Evolutionary conservation across 2,113 vertebrate genomes (phyloP).

Genomic region (Colinus virginianus): DNA sequence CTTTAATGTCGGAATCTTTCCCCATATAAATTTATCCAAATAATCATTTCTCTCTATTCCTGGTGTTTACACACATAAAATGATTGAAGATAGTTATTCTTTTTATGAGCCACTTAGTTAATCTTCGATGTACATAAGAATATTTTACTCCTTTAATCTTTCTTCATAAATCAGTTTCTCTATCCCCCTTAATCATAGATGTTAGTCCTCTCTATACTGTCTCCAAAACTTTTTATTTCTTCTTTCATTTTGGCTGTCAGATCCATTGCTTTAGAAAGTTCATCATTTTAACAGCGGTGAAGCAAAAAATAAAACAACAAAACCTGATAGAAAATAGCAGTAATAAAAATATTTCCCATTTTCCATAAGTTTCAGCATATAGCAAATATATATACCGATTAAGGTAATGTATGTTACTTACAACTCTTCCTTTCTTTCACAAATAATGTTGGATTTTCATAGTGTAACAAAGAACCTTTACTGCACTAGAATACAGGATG

Average conservation of each 20-base stretch:
- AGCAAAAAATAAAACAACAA: not conserved
- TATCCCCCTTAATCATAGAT: not conserved
- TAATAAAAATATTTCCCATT: not conserved
- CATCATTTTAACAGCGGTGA: not conserved
- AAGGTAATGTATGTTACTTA: not conserved
- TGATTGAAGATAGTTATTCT: not conserved
- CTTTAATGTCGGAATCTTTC: not conserved
- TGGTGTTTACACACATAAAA: not conserved
- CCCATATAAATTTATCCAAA: not conserved
- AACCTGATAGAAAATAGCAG: not conserved
- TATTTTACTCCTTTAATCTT: constrained; percentile 20
- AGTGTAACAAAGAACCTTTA: not conserved
- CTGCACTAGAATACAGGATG: not conserved
- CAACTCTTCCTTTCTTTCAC: not conserved
- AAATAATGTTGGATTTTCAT: not conserved
- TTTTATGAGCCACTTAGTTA: not conserved
- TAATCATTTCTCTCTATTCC: not conserved
- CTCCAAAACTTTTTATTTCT: not conserved
- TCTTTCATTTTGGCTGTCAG: not conserved
- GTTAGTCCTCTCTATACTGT: not conserved
- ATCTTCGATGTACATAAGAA: not conserved
- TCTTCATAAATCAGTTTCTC: constrained; percentile 22
- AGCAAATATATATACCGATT: not conserved
- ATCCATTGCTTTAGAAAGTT: not conserved
- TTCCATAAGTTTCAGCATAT: not conserved